These are phyloP conservation scores for Bufo bufo DNA, from an alignment of 2,113 vertebrate species.

Conservation along the genomic window DNA sequence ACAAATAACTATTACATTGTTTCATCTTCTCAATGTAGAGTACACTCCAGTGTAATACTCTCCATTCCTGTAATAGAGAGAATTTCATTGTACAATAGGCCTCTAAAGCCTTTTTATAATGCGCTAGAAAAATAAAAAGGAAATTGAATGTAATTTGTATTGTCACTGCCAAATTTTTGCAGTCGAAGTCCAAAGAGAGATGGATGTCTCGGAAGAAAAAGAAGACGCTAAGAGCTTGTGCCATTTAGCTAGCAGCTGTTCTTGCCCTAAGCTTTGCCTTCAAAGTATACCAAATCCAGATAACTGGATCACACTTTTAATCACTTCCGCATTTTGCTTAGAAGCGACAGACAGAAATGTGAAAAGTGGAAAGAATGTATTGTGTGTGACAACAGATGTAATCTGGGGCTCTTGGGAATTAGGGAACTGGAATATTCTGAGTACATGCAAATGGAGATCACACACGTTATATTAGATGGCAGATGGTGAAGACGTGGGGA, in stretches of 20 bases:
- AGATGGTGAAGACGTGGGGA: not conserved
- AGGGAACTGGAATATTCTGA: not conserved
- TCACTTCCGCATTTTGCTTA: constrained; percentile 1
- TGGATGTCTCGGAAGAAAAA: constrained; percentile 41
- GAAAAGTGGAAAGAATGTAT: constrained; percentile 7
- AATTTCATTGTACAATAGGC: constrained; percentile 18
- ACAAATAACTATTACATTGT: constrained; percentile 24
- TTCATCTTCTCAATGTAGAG: not conserved
- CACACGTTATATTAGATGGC: constrained; percentile 27
- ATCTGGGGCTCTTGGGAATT: not conserved
- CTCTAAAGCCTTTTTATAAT: constrained; percentile 14
- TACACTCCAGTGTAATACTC: constrained; percentile 17
- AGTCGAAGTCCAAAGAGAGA: constrained; percentile 2
- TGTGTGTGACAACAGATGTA: constrained; percentile 45
- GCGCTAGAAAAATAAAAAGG: not conserved
- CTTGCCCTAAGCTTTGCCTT: constrained; percentile 36
- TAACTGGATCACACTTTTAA: constrained; percentile 54
- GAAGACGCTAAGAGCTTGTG: constrained; percentile 3
- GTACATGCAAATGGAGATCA: constrained; percentile 21
- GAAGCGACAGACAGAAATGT: constrained; percentile 2
- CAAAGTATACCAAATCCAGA: constrained; percentile 35
- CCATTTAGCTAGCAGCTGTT: constrained; percentile 59
- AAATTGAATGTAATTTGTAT: not conserved
- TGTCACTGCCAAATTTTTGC: not conserved
- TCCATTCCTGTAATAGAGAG: constrained; percentile 15